phyloP scores from a whole-genome alignment of 2,113 vertebrate genomes.

The Megaleporinus macrocephalus region DNA sequence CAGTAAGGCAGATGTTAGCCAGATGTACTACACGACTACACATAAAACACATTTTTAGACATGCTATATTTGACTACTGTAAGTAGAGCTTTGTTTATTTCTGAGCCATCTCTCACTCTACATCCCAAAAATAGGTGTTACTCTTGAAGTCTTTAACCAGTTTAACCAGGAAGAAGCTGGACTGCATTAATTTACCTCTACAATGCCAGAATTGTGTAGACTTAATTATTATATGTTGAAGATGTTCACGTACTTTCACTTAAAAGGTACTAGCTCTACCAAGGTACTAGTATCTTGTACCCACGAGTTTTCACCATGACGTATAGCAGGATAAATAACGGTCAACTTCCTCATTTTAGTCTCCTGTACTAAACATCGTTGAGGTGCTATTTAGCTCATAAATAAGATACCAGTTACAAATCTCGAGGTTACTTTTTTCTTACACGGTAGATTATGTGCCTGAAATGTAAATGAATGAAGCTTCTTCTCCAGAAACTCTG shows the following conservation, averaged over 20 bases:
- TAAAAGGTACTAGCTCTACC: background rate
- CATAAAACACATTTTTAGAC: too few relatives aligned
- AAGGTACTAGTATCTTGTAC: too few relatives aligned
- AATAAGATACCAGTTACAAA: background rate
- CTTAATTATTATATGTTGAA: background rate
- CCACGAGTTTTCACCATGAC: background rate
- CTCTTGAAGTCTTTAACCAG: too few relatives aligned
- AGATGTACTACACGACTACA: too few relatives aligned
- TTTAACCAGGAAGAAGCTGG: too few relatives aligned
- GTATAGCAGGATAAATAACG: constrained; percentile 8
- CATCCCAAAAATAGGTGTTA: background rate
- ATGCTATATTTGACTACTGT: too few relatives aligned
- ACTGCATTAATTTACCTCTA: too few relatives aligned
- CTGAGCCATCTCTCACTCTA: too few relatives aligned
- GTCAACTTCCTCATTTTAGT: constrained; percentile 15
- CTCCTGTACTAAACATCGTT: background rate
- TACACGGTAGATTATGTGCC: too few relatives aligned
- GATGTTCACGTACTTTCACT: background rate
- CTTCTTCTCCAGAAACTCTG: background rate
- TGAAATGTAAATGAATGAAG: background rate
- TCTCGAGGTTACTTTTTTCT: background rate
- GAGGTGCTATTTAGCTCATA: background rate
- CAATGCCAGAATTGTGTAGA: background rate
- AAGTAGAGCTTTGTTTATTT: too few relatives aligned
- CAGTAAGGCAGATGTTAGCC: too few relatives aligned